Conservation (phyloP, 2,888 invertebrate species). For the Ceramica pisi region DNA sequence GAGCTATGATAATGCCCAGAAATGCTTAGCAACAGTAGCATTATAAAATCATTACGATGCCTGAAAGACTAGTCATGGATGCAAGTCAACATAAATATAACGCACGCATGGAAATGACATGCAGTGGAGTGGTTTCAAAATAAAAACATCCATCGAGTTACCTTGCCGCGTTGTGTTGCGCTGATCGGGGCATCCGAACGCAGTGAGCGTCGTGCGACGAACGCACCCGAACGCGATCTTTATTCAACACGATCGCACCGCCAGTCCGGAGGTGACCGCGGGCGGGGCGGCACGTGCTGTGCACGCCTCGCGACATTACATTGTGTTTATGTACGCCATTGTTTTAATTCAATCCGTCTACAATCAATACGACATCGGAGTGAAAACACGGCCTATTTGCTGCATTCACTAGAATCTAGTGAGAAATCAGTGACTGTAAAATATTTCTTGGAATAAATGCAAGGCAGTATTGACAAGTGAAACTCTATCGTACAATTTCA, state of each 20-base stretch:
- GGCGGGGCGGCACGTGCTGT: slow-evolving; percentile 90
- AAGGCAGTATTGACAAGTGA: slow-evolving; percentile 88
- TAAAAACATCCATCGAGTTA: slow-evolving; percentile 77
- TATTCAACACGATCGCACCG: slow-evolving; percentile 73
- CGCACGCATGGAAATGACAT: slow-evolving; percentile 66
- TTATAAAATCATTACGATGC: slow-evolving; percentile 24
- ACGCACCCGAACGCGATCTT: slow-evolving; percentile 86
- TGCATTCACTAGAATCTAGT: slow-evolving; percentile 71
- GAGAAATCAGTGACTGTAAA: slow-evolving; percentile 74
- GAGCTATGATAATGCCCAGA: background rate
- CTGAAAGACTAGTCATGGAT: slow-evolving; percentile 38
- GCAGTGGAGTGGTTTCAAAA: slow-evolving; percentile 78
- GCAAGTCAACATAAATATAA: slow-evolving; percentile 43
- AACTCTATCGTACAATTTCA: slow-evolving; percentile 85
- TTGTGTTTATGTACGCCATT: slow-evolving; percentile 87
- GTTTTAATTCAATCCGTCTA: slow-evolving; percentile 84
- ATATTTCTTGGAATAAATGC: slow-evolving; percentile 74
- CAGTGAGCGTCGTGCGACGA: slow-evolving; percentile 80
- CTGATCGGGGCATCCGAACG: slow-evolving; percentile 73
- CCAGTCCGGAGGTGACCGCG: slow-evolving; percentile 88
- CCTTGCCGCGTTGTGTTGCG: slow-evolving; percentile 70
- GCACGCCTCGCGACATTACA: slow-evolving; percentile 88
- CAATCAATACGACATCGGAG: slow-evolving; percentile 85
- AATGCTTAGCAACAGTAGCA: background rate
- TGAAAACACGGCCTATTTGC: slow-evolving; percentile 80